A percentile compares a stretch with the other conserved stretches of the same genome.
Evolutionary conservation across 2,113 vertebrate species (phyloP).

Genomic region (Cebus imitator): DNA sequence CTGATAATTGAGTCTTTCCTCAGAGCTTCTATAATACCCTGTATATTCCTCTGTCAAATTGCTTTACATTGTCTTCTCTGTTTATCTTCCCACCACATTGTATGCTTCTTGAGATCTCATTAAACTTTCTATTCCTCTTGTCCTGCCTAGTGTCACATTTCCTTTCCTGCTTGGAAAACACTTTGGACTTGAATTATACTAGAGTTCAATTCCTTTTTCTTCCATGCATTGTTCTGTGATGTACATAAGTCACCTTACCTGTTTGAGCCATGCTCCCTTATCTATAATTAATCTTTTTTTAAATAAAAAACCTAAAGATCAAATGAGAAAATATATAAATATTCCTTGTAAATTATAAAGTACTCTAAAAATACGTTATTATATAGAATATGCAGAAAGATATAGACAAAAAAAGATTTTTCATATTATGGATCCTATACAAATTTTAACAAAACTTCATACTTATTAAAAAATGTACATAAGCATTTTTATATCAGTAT

Average conservation of each 20-base stretch:
- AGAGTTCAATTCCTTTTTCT: slow-evolving; percentile 1
- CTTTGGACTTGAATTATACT: neutral
- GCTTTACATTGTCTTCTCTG: neutral
- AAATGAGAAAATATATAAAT: slow-evolving; percentile 8
- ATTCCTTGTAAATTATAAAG: slow-evolving; percentile 6
- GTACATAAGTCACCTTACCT: neutral
- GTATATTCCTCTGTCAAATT: neutral
- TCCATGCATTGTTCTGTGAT: neutral
- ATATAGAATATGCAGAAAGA: slow-evolving; percentile 1
- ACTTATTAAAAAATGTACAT: slow-evolving; percentile 11
- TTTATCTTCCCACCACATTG: neutral
- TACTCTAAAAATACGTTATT: slow-evolving; percentile 50
- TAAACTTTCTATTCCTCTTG: neutral
- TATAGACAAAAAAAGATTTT: neutral
- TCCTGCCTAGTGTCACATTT: neutral
- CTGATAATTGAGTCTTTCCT: neutral
- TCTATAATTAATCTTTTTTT: slow-evolving; percentile 9
- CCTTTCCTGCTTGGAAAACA: neutral
- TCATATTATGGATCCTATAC: neutral
- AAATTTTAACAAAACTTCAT: slow-evolving; percentile 40
- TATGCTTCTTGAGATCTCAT: neutral
- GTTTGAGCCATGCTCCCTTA: neutral
- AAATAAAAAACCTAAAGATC: neutral
- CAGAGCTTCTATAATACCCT: neutral
- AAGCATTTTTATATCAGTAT: neutral